These are phyloP conservation scores for Lepisosteus oculatus DNA, from an alignment of 2,113 vertebrate genomes.

Conservation along the genomic window DNA sequence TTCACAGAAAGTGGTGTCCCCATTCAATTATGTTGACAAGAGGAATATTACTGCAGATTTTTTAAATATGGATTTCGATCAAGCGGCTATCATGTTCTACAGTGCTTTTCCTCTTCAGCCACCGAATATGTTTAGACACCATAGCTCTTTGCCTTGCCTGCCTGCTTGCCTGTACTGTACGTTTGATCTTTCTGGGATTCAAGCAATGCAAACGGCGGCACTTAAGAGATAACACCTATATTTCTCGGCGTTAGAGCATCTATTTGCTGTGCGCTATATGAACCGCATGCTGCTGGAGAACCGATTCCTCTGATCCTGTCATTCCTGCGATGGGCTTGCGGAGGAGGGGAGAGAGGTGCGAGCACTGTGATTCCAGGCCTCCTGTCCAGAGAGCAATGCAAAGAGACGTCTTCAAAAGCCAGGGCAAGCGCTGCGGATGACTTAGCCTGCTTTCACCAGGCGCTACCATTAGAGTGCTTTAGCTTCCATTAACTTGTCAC, in stretches of 20 bases:
- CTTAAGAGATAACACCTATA: neutral
- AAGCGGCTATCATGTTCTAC: too few species aligned
- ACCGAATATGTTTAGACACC: too few species aligned
- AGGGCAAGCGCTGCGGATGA: slow-evolving; percentile 40
- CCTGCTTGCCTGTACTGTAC: too few species aligned
- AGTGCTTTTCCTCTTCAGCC: too few species aligned
- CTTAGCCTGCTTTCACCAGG: slow-evolving; percentile 44
- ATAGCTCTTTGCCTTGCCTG: too few species aligned
- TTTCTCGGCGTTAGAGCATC: neutral
- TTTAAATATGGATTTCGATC: too few species aligned
- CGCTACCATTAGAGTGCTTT: slow-evolving; percentile 62
- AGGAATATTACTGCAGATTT: too few species aligned
- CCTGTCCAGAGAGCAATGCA: slow-evolving; percentile 30
- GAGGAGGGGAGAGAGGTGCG: neutral
- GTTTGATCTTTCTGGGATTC: too few species aligned
- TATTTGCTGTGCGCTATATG: neutral
- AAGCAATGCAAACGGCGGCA: too few species aligned
- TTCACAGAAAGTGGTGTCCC: too few species aligned
- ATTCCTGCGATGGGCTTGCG: neutral
- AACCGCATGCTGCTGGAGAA: neutral
- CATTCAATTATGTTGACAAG: too few species aligned
- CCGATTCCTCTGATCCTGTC: neutral
- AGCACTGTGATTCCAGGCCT: slow-evolving; percentile 6
- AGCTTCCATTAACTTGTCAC: slow-evolving; percentile 72
- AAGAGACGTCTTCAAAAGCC: slow-evolving; percentile 54